A percentile compares a stretch with the other conserved stretches of the same genome.
phyloP scores from a whole-genome alignment of 2,888 invertebrate genomes.

The Dasysyrphus tricinctus region DNA sequence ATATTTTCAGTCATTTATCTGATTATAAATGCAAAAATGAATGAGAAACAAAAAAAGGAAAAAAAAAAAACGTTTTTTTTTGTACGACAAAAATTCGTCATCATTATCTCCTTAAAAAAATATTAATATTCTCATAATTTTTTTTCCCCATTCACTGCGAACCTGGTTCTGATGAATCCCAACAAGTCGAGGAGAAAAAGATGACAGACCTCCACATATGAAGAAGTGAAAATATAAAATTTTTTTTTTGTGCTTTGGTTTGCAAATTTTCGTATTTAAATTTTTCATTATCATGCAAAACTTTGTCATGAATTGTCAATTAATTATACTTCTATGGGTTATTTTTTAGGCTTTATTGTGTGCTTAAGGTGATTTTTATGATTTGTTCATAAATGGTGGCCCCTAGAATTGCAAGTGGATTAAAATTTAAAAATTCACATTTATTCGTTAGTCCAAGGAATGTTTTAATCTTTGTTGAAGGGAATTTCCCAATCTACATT shows the following conservation, averaged over 20 bases:
- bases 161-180: not conserved
- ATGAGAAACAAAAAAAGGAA: not conserved
- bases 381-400: not conserved
- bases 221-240: not conserved
- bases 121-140: constrained; percentile 19
- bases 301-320: constrained; percentile 28
- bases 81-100: constrained; percentile 29
- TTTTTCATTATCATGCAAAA: constrained; percentile 32
- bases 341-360: not conserved
- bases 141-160: not conserved
- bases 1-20: constrained; percentile 20
- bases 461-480: too few species aligned
- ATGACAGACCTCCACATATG: constrained; percentile 16
- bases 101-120: constrained; percentile 32
- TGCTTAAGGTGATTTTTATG: not conserved
- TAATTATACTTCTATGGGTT: not conserved
- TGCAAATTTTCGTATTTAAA: not conserved
- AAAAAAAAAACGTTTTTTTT: not conserved
- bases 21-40: constrained; percentile 30
- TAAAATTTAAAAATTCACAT: not conserved
- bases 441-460: too few species aligned
- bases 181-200: constrained; percentile 20
- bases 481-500: too few species aligned
- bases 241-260: not conserved
- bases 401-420: not conserved